Base-by-base conservation (phyloP, 2,113 vertebrate species). In the Riparia riparia region DNA sequence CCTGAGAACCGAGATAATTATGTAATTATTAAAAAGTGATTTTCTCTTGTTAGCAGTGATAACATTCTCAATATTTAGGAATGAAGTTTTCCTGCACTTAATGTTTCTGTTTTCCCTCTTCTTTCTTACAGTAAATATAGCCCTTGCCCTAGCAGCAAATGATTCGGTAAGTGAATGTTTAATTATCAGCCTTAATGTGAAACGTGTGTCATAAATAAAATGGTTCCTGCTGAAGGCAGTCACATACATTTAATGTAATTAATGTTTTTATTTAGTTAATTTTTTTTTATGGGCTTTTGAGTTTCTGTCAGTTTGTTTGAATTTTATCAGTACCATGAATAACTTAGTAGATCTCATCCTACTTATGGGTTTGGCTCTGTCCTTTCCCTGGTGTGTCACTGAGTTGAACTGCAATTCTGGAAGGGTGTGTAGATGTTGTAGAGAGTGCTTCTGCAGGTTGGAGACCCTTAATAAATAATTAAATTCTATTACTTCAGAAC, bases 101-200 rank as follows among this genome's bases (percentile, higher is more conserved):
- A 86, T 92, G 1, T 34, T 78, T 93, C 60, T 72, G 18, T 12
- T 82, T 69, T 79, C 47, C 13, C 24, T 95, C 56, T 51, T 58
- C 51, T 97, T 96, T 95, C 91, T 98, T 98, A 70, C 98, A 99
- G 99, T 99, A 69, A 99, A 99, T 96, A 83, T 99, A 96, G 99
- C 99, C 78, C 98, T 99, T 3, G 99, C 98, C 85, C 83, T 99
- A 34, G 98, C 98, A 97, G 98, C 98, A 47, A 99, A 98, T 81
- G 98, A 99, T 94, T 96, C 95, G 97, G 99, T 99, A 98, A 96
- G 98, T 98, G 21, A 92, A 47, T 17, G 54, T 72, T 37, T 88
- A 51, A 82, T 96, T 86, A 77, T 95, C 66, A 89, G 66, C 69
- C 77, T 89, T 90, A 78, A 65, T 45, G 54, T 86, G 83, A 78